A percentile compares a stretch with the other conserved stretches of the same genome.
Conservation (phyloP, 2,113 vertebrate genomes). For the Typhlomys cinereus region DNA sequence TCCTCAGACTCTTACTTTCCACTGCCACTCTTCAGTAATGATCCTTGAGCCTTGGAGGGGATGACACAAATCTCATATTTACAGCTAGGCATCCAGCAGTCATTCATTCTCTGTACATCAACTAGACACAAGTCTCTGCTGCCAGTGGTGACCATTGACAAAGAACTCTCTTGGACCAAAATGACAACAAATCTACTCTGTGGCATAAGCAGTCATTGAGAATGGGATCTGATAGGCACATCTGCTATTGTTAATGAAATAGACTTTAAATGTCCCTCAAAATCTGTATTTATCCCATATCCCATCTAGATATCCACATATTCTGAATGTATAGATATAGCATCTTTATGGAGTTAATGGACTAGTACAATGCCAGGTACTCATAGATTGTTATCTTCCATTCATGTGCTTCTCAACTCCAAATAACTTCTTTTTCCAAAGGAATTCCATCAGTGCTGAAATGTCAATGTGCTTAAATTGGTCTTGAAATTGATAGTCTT, state of each 20-base stretch:
- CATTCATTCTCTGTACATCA: no score
- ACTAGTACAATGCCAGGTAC: neutral
- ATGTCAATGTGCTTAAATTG: neutral
- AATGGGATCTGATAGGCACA: neutral
- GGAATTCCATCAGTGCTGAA: neutral
- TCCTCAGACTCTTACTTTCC: neutral
- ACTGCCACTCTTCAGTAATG: neutral
- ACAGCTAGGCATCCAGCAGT: no score
- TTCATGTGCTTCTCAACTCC: neutral
- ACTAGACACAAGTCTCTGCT: no score
- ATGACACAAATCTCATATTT: neutral
- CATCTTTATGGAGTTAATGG: neutral
- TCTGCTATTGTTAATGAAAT: neutral
- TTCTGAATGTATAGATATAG: neutral
- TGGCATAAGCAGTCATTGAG: neutral
- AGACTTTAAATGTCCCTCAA: neutral
- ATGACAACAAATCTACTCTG: no score
- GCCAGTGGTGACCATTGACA: neutral
- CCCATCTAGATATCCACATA: neutral
- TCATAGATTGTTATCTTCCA: neutral
- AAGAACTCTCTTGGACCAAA: neutral
- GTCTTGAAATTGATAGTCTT: conserved; percentile 19
- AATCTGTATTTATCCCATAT: neutral
- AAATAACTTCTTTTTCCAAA: neutral
- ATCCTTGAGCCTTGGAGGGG: neutral